Conservation (phyloP, 2,113 vertebrate species). For the Corythornis cristatus region DNA sequence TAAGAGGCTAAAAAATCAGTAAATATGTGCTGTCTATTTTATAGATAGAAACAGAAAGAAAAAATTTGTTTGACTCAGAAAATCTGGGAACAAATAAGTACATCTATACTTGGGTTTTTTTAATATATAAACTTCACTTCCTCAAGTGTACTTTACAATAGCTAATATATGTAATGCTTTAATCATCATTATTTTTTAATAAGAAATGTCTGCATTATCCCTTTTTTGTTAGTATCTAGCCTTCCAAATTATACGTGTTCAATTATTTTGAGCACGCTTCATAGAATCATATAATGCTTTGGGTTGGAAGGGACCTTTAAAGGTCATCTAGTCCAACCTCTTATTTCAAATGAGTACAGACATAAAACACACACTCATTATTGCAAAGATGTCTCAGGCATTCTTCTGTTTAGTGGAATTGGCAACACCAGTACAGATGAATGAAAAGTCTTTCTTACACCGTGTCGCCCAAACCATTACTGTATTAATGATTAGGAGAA, state of each 20-base stretch:
- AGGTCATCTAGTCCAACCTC: neutral
- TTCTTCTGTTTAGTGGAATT: neutral
- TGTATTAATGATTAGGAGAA: neutral
- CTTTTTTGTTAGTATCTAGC: neutral
- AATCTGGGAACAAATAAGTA: neutral
- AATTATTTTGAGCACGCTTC: neutral
- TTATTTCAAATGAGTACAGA: neutral
- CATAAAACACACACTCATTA: neutral
- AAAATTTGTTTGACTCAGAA: neutral
- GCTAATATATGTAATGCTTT: neutral
- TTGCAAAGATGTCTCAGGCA: neutral
- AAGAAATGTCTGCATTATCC: neutral
- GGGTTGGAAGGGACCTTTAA: neutral
- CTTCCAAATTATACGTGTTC: neutral
- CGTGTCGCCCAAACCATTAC: neutral
- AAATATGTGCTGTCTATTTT: neutral
- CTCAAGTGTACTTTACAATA: neutral
- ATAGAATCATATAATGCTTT: neutral
- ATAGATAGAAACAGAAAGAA: neutral
- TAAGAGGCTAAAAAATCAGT: neutral
- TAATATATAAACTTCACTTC: neutral
- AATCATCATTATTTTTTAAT: neutral
- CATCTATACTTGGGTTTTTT: neutral
- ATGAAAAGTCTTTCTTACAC: neutral
- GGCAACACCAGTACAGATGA: neutral